A percentile compares a stretch with the other conserved stretches of the same genome.
phyloP scores from a whole-genome alignment of 2,888 invertebrate species.

The Adineta ricciae region DNA sequence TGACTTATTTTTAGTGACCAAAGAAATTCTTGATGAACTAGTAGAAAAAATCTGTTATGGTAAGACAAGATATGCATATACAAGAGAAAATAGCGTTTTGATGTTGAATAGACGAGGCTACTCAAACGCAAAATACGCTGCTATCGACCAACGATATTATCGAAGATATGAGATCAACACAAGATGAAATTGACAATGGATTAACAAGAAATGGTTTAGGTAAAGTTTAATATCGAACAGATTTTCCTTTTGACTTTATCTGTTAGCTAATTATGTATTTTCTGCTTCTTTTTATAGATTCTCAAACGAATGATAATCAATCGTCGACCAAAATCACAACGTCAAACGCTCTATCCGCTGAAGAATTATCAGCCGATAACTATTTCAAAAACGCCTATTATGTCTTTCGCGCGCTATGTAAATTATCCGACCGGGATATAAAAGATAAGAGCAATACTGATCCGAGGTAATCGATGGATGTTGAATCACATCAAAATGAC shows the following conservation, averaged over 20 bases:
- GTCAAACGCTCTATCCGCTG: background rate
- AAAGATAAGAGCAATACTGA: slow-evolving; percentile 24
- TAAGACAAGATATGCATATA: background rate
- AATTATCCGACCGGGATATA: slow-evolving; percentile 59
- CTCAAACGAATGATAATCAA: background rate
- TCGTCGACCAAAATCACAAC: background rate
- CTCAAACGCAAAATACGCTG: background rate
- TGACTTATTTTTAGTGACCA: background rate
- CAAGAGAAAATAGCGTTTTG: background rate
- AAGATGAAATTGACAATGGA: background rate
- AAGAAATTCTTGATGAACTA: slow-evolving; percentile 20
- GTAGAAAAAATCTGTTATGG: slow-evolving; percentile 19
- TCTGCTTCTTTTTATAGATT: no score
- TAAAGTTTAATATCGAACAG: no score
- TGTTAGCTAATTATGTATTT: no score
- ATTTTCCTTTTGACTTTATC: no score
- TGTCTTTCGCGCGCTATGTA: slow-evolving; percentile 91
- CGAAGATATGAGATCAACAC: background rate
- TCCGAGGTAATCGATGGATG: slow-evolving; percentile 7
- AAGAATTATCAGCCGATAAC: slow-evolving; percentile 16
- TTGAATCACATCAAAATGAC: no score
- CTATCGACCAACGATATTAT: slow-evolving; percentile 10
- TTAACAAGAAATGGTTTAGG: background rate
- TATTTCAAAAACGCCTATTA: slow-evolving; percentile 75
- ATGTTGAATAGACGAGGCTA: background rate